Evolutionary conservation across 2,113 vertebrate genomes (phyloP).

Genomic region (Chaenogobius annularis): DNA sequence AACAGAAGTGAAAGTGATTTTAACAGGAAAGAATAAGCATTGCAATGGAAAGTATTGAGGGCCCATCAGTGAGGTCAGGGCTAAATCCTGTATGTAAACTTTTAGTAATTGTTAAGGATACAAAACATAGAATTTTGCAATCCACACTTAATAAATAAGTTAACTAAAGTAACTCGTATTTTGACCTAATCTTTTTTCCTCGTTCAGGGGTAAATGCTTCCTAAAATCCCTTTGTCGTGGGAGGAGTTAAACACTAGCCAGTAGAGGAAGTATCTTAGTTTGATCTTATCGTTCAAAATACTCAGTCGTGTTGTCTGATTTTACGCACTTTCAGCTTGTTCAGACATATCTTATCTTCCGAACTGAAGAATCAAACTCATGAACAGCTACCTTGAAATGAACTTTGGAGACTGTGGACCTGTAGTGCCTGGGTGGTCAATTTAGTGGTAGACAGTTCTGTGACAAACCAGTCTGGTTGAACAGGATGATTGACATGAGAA

Average conservation of each 20-base stretch:
- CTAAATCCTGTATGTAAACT: not conserved
- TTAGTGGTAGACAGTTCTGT: conserved; percentile 20
- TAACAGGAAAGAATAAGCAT: not conserved
- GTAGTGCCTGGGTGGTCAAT: conserved; percentile 52
- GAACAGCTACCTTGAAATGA: conserved; percentile 10
- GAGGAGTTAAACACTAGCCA: no score
- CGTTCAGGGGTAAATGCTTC: not conserved
- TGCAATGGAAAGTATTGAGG: not conserved
- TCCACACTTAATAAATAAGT: not conserved
- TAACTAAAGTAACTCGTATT: no score
- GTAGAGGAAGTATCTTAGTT: no score
- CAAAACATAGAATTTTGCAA: not conserved
- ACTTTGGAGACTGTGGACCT: not conserved
- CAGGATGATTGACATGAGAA: no score
- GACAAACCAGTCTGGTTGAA: not conserved
- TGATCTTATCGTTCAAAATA: no score
- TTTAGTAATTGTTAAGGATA: not conserved
- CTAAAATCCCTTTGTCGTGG: no score
- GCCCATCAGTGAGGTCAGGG: not conserved
- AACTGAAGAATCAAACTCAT: not conserved
- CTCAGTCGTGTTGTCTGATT: no score
- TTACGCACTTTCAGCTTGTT: no score
- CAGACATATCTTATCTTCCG: no score
- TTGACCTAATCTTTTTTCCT: no score
- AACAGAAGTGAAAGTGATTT: not conserved